These are phyloP conservation scores for Sebastolobus alascanus DNA, from an alignment of 2,797 vertebrate genomes.

Conservation along the genomic window DNA sequence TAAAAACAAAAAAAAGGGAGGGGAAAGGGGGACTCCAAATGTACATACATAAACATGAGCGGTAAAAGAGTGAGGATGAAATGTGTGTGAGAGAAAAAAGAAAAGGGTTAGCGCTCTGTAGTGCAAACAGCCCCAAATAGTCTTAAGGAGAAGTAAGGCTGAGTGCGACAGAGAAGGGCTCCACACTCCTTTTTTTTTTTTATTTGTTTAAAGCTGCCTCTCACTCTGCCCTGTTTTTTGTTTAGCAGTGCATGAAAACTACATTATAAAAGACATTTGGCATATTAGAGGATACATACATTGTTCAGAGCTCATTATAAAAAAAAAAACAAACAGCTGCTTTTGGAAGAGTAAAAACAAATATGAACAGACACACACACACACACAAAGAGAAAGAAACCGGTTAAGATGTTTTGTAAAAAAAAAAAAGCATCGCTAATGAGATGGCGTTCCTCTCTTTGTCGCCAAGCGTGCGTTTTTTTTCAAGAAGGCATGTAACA, in stretches of 20 bases:
- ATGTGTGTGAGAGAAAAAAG: constrained; percentile 53
- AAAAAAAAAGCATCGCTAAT: constrained; percentile 37
- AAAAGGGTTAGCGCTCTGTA: constrained; percentile 71
- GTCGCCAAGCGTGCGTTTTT: constrained; percentile 45
- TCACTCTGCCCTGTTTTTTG: constrained; percentile 84
- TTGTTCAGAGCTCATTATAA: constrained; percentile 92
- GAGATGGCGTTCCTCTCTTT: constrained; percentile 46
- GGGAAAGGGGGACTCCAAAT: constrained; percentile 31
- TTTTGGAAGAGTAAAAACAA: constrained; percentile 87
- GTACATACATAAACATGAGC: constrained; percentile 55
- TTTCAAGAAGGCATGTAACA: constrained; percentile 76
- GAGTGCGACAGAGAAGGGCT: constrained; percentile 81
- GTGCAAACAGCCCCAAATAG: constrained; percentile 79
- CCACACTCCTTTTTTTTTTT: constrained; percentile 66
- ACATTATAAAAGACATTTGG: constrained; percentile 91
- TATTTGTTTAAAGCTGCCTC: constrained; percentile 88
- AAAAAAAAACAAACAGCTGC: constrained; percentile 87
- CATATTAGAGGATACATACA: constrained; percentile 92
- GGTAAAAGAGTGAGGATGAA: constrained; percentile 62
- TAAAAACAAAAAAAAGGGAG: constrained; percentile 9
- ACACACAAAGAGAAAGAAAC: constrained; percentile 43
- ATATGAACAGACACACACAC: constrained; percentile 55
- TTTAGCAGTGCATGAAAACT: constrained; percentile 93
- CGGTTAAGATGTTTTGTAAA: constrained; percentile 37
- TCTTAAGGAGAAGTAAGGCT: constrained; percentile 80